Conservation (phyloP, 2,888 invertebrate genomes). For the Acheta domesticus region DNA sequence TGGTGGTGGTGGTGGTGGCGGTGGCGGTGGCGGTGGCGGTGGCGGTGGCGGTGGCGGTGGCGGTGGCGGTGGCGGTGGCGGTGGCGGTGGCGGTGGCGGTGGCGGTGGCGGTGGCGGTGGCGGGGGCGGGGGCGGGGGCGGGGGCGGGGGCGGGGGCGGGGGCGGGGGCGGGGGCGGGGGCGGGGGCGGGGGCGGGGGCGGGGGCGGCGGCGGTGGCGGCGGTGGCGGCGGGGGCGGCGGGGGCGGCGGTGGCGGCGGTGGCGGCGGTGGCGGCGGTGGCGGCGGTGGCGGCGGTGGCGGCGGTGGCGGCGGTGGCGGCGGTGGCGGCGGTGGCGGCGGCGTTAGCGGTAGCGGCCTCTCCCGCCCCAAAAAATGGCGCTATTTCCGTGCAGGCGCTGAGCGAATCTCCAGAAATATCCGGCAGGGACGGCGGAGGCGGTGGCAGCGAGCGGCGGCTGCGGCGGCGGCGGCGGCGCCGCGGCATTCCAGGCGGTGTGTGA, state of each 20-base stretch:
- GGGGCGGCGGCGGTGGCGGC: neutral
- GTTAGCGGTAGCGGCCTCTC: neutral
- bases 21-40: too few species aligned
- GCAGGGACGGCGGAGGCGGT: too few species aligned
- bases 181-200: neutral
- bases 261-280: neutral
- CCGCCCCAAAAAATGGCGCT: too few species aligned
- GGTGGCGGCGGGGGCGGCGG: neutral
- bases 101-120: neutral
- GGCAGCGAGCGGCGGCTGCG: too few species aligned
- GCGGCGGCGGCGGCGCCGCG: too few species aligned
- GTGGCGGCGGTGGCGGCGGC: neutral
- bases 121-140: neutral
- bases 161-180: neutral
- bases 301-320: too few species aligned
- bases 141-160: neutral
- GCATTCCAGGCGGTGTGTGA: too few species aligned
- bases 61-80: neutral
- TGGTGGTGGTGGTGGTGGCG: too few species aligned
- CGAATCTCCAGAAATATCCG: too few species aligned
- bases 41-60: neutral
- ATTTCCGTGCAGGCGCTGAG: too few species aligned
- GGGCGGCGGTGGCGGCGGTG: neutral
- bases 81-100: neutral
- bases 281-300: neutral